These are phyloP conservation scores for Platycheirus rosarum DNA, from an alignment of 2,888 invertebrate genomes.

Conservation along the genomic window DNA sequence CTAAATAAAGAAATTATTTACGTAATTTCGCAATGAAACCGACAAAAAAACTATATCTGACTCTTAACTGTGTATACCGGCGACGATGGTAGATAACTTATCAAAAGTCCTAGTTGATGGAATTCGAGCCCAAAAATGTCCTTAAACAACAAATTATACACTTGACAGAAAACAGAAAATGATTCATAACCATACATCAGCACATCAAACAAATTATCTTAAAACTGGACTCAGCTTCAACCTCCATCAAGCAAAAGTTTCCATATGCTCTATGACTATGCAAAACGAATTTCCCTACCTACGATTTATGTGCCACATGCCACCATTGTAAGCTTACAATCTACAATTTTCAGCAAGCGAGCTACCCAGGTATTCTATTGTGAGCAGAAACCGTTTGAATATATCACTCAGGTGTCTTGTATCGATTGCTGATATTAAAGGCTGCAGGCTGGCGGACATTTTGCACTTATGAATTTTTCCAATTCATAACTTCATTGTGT, in stretches of 20 bases:
- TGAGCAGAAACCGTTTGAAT: slow-evolving; percentile 68
- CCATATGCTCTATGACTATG: background rate
- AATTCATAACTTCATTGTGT: slow-evolving; percentile 62
- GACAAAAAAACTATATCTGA: too few relatives aligned
- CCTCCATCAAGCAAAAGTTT: background rate
- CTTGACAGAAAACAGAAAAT: slow-evolving; percentile 1
- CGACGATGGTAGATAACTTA: too few relatives aligned
- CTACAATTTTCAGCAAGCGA: slow-evolving; percentile 20
- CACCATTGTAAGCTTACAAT: slow-evolving; percentile 25
- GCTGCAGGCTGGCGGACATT: slow-evolving; percentile 23
- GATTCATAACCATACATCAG: slow-evolving; percentile 19
- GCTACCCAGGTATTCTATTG: slow-evolving; percentile 39
- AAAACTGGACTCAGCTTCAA: background rate
- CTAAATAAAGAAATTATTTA: slow-evolving; percentile 40
- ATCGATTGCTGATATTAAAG: slow-evolving; percentile 64
- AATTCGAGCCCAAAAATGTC: too few relatives aligned
- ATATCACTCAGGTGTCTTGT: slow-evolving; percentile 68
- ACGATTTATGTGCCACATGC: slow-evolving; percentile 23
- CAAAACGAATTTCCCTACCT: slow-evolving; percentile 26
- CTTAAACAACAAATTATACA: too few relatives aligned
- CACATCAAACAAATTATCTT: background rate
- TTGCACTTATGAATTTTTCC: slow-evolving; percentile 67
- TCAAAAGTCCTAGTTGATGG: too few relatives aligned
- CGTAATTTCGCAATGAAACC: background rate
- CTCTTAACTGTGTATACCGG: too few relatives aligned